Evolutionary conservation across 2,797 vertebrate genomes (phyloP).

Genomic region (Scarus forsteni): DNA sequence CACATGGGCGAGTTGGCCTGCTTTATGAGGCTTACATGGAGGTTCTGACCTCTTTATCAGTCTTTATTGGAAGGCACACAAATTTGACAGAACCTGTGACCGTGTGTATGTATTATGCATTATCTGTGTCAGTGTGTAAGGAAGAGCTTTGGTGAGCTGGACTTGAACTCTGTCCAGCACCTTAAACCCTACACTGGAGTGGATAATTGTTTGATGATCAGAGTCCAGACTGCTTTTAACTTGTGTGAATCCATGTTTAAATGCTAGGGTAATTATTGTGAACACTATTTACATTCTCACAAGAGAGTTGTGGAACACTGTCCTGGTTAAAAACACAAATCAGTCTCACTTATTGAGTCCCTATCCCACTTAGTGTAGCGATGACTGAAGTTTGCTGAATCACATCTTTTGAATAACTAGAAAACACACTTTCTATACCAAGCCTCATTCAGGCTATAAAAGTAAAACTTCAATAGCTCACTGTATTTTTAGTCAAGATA

Average conservation of each 20-base stretch:
- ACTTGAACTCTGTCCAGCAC: neutral
- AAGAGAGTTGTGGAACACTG: constrained; percentile 14
- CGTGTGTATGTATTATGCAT: constrained; percentile 11
- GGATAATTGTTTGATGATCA: neutral
- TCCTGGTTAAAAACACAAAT: constrained; percentile 5
- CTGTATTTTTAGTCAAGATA: too few species aligned
- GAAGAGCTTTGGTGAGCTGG: neutral
- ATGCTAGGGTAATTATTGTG: neutral
- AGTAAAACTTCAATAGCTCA: neutral
- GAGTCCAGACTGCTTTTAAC: neutral
- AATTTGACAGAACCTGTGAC: constrained; percentile 27
- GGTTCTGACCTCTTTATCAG: constrained; percentile 38
- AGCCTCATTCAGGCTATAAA: too few species aligned
- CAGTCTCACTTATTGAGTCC: neutral
- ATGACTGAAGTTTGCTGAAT: constrained; percentile 5
- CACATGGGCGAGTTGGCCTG: constrained; percentile 64
- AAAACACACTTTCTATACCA: neutral
- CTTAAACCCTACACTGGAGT: neutral
- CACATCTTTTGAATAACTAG: neutral
- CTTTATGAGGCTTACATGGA: constrained; percentile 44
- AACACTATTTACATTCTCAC: constrained; percentile 1
- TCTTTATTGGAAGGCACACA: constrained; percentile 16
- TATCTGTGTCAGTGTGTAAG: neutral
- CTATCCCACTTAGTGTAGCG: constrained; percentile 1
- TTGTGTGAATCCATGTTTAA: neutral